Conservation (phyloP, 2,888 invertebrate genomes). For the Eurytoma californica region DNA sequence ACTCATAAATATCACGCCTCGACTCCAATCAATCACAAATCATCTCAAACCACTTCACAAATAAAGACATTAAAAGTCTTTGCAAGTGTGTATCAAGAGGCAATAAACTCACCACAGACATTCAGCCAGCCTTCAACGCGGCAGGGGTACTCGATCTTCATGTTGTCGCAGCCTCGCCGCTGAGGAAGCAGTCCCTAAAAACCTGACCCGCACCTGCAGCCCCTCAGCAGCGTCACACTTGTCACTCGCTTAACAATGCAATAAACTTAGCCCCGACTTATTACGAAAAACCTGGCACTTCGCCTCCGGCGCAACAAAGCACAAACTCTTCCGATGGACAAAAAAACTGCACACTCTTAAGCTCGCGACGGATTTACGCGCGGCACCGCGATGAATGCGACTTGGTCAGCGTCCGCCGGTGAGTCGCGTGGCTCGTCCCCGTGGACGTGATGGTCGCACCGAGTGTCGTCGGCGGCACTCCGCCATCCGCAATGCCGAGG, state of each 20-base stretch:
- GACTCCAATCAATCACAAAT: too few relatives aligned
- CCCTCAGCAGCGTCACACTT: neutral
- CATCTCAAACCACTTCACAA: too few relatives aligned
- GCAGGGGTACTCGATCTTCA: constrained; percentile 77
- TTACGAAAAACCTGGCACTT: too few relatives aligned
- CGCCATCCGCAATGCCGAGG: neutral
- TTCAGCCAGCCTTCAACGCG: constrained; percentile 80
- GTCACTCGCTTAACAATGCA: neutral
- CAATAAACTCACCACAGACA: constrained; percentile 76
- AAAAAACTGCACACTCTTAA: neutral
- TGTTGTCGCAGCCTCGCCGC: constrained; percentile 56
- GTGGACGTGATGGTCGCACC: too few relatives aligned
- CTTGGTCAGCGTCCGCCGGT: neutral
- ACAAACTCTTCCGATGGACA: neutral
- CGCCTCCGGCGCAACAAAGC: neutral
- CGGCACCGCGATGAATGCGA: neutral
- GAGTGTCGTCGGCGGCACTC: too few relatives aligned
- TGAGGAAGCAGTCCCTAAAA: constrained; percentile 16
- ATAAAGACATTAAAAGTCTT: neutral
- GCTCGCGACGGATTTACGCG: neutral
- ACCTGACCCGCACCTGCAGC: neutral
- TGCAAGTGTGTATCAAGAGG: neutral
- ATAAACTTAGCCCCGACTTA: neutral
- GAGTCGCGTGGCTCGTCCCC: neutral
- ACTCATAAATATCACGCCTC: too few relatives aligned